A percentile compares a stretch with the other conserved stretches of the same genome.
phyloP scores from a whole-genome alignment of 2,113 vertebrate species.

The Tautogolabrus adspersus region DNA sequence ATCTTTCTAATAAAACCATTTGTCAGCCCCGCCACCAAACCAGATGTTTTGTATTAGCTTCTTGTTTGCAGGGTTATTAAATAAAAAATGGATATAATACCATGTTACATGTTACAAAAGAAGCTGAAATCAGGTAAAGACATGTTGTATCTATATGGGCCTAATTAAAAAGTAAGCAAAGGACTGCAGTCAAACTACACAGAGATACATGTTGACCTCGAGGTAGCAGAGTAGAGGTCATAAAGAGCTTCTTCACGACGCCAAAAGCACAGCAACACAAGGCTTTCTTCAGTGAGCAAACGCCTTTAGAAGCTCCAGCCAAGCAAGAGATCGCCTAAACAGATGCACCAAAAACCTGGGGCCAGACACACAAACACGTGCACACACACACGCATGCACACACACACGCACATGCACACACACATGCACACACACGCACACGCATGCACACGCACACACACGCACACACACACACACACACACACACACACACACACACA shows the following conservation, averaged over 20 bases:
- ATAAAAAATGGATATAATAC: too few relatives aligned
- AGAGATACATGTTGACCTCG: background rate
- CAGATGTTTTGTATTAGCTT: background rate
- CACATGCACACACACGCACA: background rate
- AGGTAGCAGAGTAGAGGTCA: background rate
- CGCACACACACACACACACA: slow-evolving; percentile 2
- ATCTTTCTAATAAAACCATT: background rate
- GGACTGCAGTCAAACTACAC: background rate
- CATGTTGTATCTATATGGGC: background rate
- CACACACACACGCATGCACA: background rate
- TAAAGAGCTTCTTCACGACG: background rate
- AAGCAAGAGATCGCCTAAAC: slow-evolving; percentile 39
- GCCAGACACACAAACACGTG: slow-evolving; percentile 17
- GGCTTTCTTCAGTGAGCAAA: slow-evolving; percentile 23
- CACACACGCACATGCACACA: background rate
- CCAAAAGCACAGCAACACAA: slow-evolving; percentile 26
- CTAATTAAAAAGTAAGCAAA: background rate
- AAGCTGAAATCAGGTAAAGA: background rate
- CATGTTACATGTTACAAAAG: slow-evolving; percentile 1
- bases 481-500: background rate
- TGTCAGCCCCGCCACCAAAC: background rate
- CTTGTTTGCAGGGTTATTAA: background rate
- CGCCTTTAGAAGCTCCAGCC: slow-evolving; percentile 23
- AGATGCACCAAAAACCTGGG: slow-evolving; percentile 34
- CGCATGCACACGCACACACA: too few relatives aligned